phyloP scores from a whole-genome alignment of 2,888 invertebrate species.

The Ypsolopha sequella region DNA sequence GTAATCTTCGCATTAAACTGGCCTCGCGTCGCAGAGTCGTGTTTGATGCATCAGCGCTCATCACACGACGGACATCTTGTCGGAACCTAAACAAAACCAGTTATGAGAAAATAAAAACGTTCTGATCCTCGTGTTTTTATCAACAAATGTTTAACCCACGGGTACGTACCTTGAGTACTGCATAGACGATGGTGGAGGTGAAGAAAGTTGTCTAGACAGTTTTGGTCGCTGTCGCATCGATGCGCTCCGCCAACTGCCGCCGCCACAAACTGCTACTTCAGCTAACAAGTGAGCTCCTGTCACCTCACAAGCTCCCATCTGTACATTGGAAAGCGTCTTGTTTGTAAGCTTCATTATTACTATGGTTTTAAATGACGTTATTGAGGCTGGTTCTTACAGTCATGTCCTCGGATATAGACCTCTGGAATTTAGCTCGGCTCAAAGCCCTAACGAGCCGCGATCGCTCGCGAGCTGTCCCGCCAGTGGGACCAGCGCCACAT shows the following conservation, averaged over 20 bases:
- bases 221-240: slow-evolving; percentile 24
- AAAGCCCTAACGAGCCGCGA: slow-evolving; percentile 46
- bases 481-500: slow-evolving; percentile 56
- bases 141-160: background rate
- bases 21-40: slow-evolving; percentile 38
- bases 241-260: slow-evolving; percentile 49
- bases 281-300: slow-evolving; percentile 51
- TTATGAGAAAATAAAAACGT: background rate
- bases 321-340: background rate
- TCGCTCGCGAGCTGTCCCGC: slow-evolving; percentile 64
- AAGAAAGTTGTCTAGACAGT: slow-evolving; percentile 48
- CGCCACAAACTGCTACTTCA: slow-evolving; percentile 46
- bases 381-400: slow-evolving; percentile 22
- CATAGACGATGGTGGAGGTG: slow-evolving; percentile 39
- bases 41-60: slow-evolving; percentile 51
- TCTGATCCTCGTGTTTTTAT: background rate
- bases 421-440: slow-evolving; percentile 35
- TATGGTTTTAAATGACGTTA: background rate
- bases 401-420: slow-evolving; percentile 34
- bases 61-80: slow-evolving; percentile 47
- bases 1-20: slow-evolving; percentile 34
- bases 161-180: slow-evolving; percentile 27
- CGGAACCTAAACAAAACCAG: slow-evolving; percentile 25
- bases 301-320: slow-evolving; percentile 50
- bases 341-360: background rate